Percentiles rank a stretch among this genome's conserved stretches.
Evolutionary conservation across 2,797 vertebrate genomes (phyloP).

Genomic region (Gallinago nigripennis): DNA sequence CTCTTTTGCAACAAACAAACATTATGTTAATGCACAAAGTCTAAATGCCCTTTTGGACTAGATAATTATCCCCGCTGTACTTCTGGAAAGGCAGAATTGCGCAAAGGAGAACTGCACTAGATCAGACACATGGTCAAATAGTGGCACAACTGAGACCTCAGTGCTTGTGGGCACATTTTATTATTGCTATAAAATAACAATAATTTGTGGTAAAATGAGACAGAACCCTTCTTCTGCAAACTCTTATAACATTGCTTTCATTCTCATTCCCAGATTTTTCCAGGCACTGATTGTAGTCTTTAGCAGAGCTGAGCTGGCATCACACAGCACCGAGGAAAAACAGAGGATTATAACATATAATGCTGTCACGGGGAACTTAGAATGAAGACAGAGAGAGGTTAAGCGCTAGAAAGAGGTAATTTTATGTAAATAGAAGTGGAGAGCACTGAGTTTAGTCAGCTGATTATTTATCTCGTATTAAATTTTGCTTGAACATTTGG

Average conservation of each 20-base stretch:
- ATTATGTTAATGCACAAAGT: background rate
- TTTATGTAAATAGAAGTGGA: background rate
- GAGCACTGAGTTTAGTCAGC: background rate
- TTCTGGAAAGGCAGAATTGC: background rate
- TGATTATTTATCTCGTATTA: constrained; percentile 36
- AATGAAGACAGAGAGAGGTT: background rate
- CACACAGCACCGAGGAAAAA: background rate
- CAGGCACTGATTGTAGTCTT: background rate
- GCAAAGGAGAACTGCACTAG: background rate
- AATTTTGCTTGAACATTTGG: constrained; percentile 7
- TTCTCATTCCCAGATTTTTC: background rate
- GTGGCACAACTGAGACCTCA: background rate
- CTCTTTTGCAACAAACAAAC: background rate
- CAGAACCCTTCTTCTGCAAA: background rate
- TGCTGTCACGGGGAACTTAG: background rate
- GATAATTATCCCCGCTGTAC: background rate
- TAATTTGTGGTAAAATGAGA: background rate
- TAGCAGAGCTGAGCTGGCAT: background rate
- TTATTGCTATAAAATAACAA: background rate
- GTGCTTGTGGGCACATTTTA: background rate
- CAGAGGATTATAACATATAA: background rate
- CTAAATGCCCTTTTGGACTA: background rate
- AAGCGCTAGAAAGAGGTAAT: constrained; percentile 17
- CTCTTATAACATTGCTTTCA: background rate
- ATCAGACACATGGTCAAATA: background rate